phyloP scores from a whole-genome alignment of 1,140 invertebrate genomes.

The Pemphigus obesinymphae region DNA sequence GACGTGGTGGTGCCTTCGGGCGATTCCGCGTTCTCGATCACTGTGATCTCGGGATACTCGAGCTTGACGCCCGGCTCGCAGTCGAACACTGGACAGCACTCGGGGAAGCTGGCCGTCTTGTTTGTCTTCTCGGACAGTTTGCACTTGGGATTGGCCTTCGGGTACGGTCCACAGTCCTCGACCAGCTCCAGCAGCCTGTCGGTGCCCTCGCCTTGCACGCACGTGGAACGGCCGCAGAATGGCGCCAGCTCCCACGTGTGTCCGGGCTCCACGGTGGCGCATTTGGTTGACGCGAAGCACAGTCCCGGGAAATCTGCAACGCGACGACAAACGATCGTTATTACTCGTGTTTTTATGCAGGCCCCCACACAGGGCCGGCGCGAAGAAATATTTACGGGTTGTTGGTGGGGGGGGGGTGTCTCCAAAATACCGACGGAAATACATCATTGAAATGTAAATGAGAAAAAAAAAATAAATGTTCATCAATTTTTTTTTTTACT shows the following conservation, averaged over 20 bases:
- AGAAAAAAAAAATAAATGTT: no score
- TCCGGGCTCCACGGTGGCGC: slow-evolving; percentile 74
- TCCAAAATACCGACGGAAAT: no score
- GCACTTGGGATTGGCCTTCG: slow-evolving; percentile 78
- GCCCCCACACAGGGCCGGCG: no score
- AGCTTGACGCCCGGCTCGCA: slow-evolving; percentile 77
- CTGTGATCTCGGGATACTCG: slow-evolving; percentile 76
- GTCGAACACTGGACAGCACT: slow-evolving; percentile 76
- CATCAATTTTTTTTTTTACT: no score
- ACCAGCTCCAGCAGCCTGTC: slow-evolving; percentile 71
- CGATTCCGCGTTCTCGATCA: slow-evolving; percentile 54
- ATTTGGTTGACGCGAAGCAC: slow-evolving; percentile 84
- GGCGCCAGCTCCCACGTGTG: slow-evolving; percentile 78
- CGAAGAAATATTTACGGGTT: no score
- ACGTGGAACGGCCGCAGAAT: slow-evolving; percentile 82
- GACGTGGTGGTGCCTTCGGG: slow-evolving; percentile 48
- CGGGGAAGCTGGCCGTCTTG: slow-evolving; percentile 79
- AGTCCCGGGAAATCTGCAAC: slow-evolving; percentile 78
- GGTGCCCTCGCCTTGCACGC: slow-evolving; percentile 67
- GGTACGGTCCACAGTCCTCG: slow-evolving; percentile 80
- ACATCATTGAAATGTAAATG: no score
- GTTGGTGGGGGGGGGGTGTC: no score
- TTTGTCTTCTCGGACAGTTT: slow-evolving; percentile 79
- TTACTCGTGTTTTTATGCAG: no score
- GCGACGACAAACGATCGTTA: no score